Evolutionary conservation across 2,113 vertebrate species (phyloP), one percentile per base, ranked within the genome.

Genomic region (Lampris incognitus): DNA sequence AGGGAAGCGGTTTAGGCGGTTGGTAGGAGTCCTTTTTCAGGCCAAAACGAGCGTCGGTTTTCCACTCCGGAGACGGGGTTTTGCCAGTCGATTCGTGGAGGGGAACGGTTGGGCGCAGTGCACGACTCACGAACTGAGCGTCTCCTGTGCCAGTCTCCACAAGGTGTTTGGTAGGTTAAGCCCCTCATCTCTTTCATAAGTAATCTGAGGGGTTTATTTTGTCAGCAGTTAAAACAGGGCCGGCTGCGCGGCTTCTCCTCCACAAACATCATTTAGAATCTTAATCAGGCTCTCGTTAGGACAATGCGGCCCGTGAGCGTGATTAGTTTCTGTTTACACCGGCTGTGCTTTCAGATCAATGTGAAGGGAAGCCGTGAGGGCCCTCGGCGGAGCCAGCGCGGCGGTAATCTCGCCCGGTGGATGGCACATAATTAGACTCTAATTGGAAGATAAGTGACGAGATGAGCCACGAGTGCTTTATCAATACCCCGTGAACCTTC

Each of bases 371-470:
- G 74, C 82, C 77, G 89, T 86, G 69, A 86, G 76, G 82, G 80
- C 79, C 90, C 91, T 93, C 82, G 83, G 79, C 92, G 93, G 87
- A 90, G 88, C 83, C 82, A 78, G 86, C 85, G 81, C 69, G 62
- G 85, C 69, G 65, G 80, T 91, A 91, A 91, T 89, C 88, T 57
- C 89, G 76, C 89, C 85, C 85, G 91, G 75, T 89, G 89, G 91
- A 92, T 88, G 86, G 80, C 63, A 83, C 82, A 89, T 95, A 94
- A 95, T 94, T 89, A 91, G 78, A 88, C 88, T 91, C 83, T 95
- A 95, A 95, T 94, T 94, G 90, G 83, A 88, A 85, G 79, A 92
- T 92, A 92, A 92, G 81, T 92, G 91, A 92, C 87, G 87, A 91
- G 85, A 88, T 78, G 76, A 85, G 85, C 78, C 83, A 81, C 83